Evolutionary conservation across 2,888 invertebrate species (phyloP).

Genomic region (Hemicrepidius hirtus): DNA sequence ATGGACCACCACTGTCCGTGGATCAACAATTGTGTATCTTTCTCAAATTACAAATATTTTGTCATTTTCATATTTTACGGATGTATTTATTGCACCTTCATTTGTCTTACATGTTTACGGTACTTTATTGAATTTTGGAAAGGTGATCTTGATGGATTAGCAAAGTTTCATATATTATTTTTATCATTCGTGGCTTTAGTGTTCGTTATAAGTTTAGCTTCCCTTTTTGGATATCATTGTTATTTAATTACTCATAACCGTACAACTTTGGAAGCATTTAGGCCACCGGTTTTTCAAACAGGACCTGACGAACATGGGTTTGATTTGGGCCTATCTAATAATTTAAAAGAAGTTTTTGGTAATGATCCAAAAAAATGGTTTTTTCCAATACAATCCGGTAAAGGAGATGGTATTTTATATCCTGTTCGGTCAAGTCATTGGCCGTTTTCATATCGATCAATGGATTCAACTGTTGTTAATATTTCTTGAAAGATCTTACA

Average conservation of each 20-base stretch:
- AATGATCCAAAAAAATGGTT: slow-evolving; percentile 87
- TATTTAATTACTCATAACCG: slow-evolving; percentile 91
- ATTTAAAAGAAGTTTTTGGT: slow-evolving; percentile 97
- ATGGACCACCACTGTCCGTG: slow-evolving; percentile 99
- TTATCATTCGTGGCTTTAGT: slow-evolving; percentile 95
- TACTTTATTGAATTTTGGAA: slow-evolving; percentile 91
- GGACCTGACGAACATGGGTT: slow-evolving; percentile 95
- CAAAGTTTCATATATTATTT: slow-evolving; percentile 93
- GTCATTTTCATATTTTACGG: slow-evolving; percentile 94
- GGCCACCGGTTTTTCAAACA: slow-evolving; percentile 91
- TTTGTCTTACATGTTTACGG: slow-evolving; percentile 85
- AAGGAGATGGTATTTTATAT: slow-evolving; percentile 66
- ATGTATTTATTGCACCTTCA: slow-evolving; percentile 89
- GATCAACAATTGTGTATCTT: slow-evolving; percentile 97
- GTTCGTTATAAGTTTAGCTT: slow-evolving; percentile 94
- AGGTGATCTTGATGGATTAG: slow-evolving; percentile 82
- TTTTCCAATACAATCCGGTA: slow-evolving; percentile 91
- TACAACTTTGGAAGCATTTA: slow-evolving; percentile 95
- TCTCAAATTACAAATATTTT: slow-evolving; percentile 97
- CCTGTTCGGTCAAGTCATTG: not conserved
- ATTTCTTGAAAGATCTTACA: no score
- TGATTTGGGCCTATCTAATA: slow-evolving; percentile 88
- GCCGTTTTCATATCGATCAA: slow-evolving; percentile 17
- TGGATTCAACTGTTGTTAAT: slow-evolving; percentile 1
- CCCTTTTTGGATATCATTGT: slow-evolving; percentile 94